Base-by-base conservation (phyloP, 2,113 vertebrate species). In the Dasyornis broadbenti region DNA sequence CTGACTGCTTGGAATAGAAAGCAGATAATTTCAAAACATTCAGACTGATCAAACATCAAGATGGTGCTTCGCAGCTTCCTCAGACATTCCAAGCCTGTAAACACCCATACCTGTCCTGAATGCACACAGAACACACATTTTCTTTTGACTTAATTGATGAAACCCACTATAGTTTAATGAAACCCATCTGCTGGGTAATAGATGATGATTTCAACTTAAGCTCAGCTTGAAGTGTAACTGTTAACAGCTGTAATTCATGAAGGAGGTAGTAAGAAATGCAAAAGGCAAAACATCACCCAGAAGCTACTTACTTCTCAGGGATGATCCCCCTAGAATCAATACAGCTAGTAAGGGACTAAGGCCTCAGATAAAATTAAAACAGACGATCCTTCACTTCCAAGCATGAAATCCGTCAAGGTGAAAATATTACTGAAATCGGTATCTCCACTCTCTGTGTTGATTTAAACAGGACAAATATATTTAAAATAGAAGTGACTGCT, bases 1-100 rank as follows among this genome's bases (percentile, higher is more conserved):
- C 89, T 76, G 78, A 81, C 80, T 94, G 92, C 86, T 94, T 93
- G 61, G 56, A 95, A 69, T 16, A 87, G 85, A 80, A 75, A 87
- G 70, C 44, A 91, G 30, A 59, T 24, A 57, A 56, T 50, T 89
- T 82, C 78, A 91, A 90, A 96, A 94, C 79, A 83, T 87, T 88
- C 70, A 57, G 45, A 65, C 31, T 68, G 72, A 86, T 79, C 87
- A 91, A 91, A 89, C 21, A 84, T 12, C 30, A 91, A 64, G 21
- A 50, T 14, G 10, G 68, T 72, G 73, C 69, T 90, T 59, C 56
- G 57, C 28, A 75, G 60, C 54, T 82, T 89, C 45, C 66, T 47
- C 47, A 82, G 64, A 63, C 49, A 65, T 64, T 53, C 54, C 78
- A 92, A 90, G 69, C 57, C 33, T 79, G 33, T 53, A 71, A 92